Conservation (phyloP, 1,140 invertebrate species). For the Pogonognathellus flavescens region DNA sequence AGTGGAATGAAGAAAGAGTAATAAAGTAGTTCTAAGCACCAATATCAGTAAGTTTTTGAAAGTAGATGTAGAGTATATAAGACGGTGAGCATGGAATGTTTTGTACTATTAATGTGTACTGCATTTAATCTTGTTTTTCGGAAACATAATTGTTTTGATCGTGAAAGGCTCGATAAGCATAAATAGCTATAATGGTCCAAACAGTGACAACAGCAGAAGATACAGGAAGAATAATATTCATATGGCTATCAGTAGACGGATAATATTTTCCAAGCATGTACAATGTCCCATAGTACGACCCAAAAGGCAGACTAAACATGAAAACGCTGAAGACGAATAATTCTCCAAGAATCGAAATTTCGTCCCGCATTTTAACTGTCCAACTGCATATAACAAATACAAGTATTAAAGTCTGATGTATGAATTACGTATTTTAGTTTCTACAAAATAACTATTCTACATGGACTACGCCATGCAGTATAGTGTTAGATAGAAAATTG, state of each 20-base stretch:
- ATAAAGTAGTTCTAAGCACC: neutral
- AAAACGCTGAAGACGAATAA: conserved; percentile 83
- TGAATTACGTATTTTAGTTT: too few relatives aligned
- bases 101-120: neutral
- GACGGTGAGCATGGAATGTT: too few relatives aligned
- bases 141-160: conserved; percentile 76
- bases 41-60: too few relatives aligned
- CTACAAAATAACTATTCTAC: neutral
- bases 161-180: conserved; percentile 83
- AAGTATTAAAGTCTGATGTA: conserved; percentile 5
- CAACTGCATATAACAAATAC: conserved; percentile 50
- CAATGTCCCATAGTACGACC: conserved; percentile 79
- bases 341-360: conserved; percentile 73
- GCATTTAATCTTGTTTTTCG: conserved; percentile 35
- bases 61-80: too few relatives aligned
- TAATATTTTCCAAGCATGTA: conserved; percentile 77
- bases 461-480: neutral
- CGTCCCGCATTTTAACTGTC: conserved; percentile 30
- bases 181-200: conserved; percentile 82
- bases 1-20: neutral
- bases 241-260: conserved; percentile 73
- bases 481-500: neutral
- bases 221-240: conserved; percentile 81
- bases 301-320: conserved; percentile 87
- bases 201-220: conserved; percentile 81